These are phyloP conservation scores for Chymomyza caudatula DNA, from an alignment of 2,888 invertebrate species.

Conservation along the genomic window DNA sequence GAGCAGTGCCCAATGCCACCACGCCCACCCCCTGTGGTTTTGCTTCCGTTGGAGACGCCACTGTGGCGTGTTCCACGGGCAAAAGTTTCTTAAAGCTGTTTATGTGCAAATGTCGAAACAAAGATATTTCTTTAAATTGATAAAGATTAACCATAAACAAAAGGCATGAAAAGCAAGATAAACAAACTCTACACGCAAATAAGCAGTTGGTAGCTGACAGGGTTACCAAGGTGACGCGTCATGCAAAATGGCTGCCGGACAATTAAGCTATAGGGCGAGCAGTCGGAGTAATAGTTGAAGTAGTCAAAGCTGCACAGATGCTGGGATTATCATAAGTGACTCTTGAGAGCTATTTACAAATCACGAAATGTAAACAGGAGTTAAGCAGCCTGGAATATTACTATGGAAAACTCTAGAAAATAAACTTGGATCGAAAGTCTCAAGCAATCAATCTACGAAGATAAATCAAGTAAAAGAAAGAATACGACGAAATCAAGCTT, in stretches of 20 bases:
- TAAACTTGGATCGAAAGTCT: too few relatives aligned
- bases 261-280: constrained; percentile 7
- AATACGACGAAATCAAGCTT: too few relatives aligned
- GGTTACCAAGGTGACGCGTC: constrained; percentile 21
- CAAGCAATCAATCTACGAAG: too few relatives aligned
- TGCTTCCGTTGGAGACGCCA: constrained; percentile 73
- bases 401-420: too few relatives aligned
- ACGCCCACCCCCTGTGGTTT: constrained; percentile 72
- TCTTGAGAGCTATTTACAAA: too few relatives aligned
- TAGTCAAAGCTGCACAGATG: too few relatives aligned
- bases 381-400: too few relatives aligned
- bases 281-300: background rate
- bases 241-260: background rate
- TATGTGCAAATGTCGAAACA: constrained; percentile 73
- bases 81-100: constrained; percentile 62
- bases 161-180: constrained; percentile 7
- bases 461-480: too few relatives aligned
- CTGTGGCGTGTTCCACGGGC: constrained; percentile 52
- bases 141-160: constrained; percentile 72
- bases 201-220: background rate
- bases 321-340: background rate
- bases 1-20: constrained; percentile 29
- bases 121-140: constrained; percentile 73
- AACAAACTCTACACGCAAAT: background rate
- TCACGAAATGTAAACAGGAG: too few relatives aligned